Evolutionary conservation across 1,140 invertebrate genomes (phyloP).

Genomic region (Phenacoccus solenopsis): DNA sequence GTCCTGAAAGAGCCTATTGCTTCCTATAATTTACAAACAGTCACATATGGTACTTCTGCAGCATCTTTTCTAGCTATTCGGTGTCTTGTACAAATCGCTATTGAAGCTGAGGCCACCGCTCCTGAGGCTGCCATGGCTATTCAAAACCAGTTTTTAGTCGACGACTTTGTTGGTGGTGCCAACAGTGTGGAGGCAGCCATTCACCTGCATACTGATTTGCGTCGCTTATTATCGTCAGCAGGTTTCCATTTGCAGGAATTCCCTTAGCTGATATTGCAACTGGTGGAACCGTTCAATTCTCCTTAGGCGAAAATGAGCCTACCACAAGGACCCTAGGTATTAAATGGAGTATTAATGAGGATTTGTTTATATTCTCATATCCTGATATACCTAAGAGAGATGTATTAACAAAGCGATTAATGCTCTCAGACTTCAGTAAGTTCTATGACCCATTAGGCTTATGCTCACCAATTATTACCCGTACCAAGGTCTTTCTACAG

Average conservation of each 20-base stretch:
- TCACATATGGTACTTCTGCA: slow-evolving; percentile 33
- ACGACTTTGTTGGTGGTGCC: slow-evolving; percentile 25
- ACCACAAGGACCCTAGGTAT: background rate
- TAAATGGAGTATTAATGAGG: background rate
- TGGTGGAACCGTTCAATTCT: background rate
- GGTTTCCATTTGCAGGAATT: too few species aligned
- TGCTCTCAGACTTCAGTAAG: slow-evolving; percentile 29
- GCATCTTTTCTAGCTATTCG: slow-evolving; percentile 32
- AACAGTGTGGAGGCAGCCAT: slow-evolving; percentile 24
- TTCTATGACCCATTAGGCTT: slow-evolving; percentile 35
- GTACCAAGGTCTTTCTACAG: too few species aligned
- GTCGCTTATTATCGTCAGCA: too few species aligned
- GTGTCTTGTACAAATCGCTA: slow-evolving; percentile 25
- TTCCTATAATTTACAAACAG: slow-evolving; percentile 1
- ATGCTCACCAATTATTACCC: too few species aligned
- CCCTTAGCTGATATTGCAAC: slow-evolving; percentile 1
- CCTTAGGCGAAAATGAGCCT: background rate
- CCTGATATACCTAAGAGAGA: slow-evolving; percentile 1
- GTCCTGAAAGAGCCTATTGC: too few species aligned
- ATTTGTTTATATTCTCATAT: background rate
- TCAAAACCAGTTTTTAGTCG: slow-evolving; percentile 28
- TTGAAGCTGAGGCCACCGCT: background rate
- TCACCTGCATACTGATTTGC: too few species aligned
- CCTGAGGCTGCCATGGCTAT: slow-evolving; percentile 22
- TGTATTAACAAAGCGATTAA: slow-evolving; percentile 30